These are phyloP conservation scores for Nannoperca australis DNA, from an alignment of 2,797 vertebrate genomes.

Conservation along the genomic window DNA sequence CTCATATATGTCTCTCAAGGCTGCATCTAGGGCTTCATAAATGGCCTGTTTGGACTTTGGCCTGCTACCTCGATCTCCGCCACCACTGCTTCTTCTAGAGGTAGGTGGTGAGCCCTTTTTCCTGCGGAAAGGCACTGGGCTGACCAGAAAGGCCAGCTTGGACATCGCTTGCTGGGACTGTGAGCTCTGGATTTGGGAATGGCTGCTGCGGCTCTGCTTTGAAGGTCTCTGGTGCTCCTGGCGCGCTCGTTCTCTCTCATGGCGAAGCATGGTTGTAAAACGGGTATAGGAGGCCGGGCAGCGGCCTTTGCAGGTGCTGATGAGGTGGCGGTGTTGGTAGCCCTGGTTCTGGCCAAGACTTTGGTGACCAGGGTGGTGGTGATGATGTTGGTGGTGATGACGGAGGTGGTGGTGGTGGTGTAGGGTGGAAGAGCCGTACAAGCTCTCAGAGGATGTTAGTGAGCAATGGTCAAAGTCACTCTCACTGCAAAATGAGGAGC, in stretches of 20 bases:
- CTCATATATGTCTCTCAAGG: slow-evolving; percentile 96
- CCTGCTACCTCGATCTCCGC: slow-evolving; percentile 82
- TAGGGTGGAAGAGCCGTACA: slow-evolving; percentile 87
- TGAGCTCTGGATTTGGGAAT: slow-evolving; percentile 73
- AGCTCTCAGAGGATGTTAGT: slow-evolving; percentile 96
- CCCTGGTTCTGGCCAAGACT: slow-evolving; percentile 90
- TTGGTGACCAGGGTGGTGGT: slow-evolving; percentile 90
- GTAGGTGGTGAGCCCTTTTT: slow-evolving; percentile 92
- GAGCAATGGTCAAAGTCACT: slow-evolving; percentile 98
- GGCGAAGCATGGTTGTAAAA: slow-evolving; percentile 97
- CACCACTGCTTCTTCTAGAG: slow-evolving; percentile 75
- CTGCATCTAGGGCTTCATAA: slow-evolving; percentile 94
- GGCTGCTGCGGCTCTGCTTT: slow-evolving; percentile 71
- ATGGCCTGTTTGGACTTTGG: slow-evolving; percentile 93
- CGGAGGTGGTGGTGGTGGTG: slow-evolving; percentile 88
- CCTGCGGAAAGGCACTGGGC: slow-evolving; percentile 98
- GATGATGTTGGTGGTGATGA: slow-evolving; percentile 87
- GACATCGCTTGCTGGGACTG: slow-evolving; percentile 91
- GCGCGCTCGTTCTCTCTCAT: slow-evolving; percentile 93
- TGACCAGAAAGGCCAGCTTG: slow-evolving; percentile 97
- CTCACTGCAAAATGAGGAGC: slow-evolving; percentile 98
- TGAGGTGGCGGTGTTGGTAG: slow-evolving; percentile 92
- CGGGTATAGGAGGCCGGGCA: slow-evolving; percentile 97
- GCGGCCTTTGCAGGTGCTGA: slow-evolving; percentile 96
- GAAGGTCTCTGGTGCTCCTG: slow-evolving; percentile 86